Percentiles rank a stretch among this genome's conserved stretches.
Evolutionary conservation across 1,140 invertebrate genomes (phyloP).

Genomic region (Mizuhopecten yessoensis): DNA sequence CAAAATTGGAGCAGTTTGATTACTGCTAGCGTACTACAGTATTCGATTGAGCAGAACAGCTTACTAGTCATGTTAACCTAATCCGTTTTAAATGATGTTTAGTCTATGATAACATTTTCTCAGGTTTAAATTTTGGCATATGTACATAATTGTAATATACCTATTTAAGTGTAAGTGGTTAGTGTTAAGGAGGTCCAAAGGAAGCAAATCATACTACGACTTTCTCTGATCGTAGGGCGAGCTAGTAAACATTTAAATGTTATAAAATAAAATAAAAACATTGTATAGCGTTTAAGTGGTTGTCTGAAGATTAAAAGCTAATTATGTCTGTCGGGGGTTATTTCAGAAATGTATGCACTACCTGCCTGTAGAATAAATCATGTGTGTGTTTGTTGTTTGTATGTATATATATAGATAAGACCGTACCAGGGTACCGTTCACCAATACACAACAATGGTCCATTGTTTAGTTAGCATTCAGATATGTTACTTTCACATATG

Average conservation of each 20-base stretch:
- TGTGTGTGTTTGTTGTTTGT: not conserved
- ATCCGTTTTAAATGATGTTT: not conserved
- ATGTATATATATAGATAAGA: not conserved
- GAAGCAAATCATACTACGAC: not conserved
- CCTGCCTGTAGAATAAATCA: not conserved
- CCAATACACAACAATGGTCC: not conserved
- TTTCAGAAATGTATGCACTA: not conserved
- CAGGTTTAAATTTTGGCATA: not conserved
- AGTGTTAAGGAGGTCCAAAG: not conserved
- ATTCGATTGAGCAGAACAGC: not conserved
- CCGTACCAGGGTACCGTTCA: not conserved
- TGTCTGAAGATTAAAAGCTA: not conserved
- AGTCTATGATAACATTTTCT: not conserved
- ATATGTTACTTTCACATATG: slow-evolving; percentile 35
- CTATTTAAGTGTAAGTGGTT: too few species aligned
- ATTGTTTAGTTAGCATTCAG: not conserved
- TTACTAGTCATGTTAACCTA: not conserved
- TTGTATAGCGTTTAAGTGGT: not conserved
- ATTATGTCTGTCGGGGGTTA: not conserved
- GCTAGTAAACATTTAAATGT: not conserved
- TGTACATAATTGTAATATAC: not conserved
- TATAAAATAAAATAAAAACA: not conserved
- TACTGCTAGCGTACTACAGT: too few species aligned
- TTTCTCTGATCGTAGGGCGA: not conserved
- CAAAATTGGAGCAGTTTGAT: not conserved